These are phyloP conservation scores for Steinernema carpocapsae DNA, from an alignment of 2,888 invertebrate species.

Conservation along the genomic window DNA sequence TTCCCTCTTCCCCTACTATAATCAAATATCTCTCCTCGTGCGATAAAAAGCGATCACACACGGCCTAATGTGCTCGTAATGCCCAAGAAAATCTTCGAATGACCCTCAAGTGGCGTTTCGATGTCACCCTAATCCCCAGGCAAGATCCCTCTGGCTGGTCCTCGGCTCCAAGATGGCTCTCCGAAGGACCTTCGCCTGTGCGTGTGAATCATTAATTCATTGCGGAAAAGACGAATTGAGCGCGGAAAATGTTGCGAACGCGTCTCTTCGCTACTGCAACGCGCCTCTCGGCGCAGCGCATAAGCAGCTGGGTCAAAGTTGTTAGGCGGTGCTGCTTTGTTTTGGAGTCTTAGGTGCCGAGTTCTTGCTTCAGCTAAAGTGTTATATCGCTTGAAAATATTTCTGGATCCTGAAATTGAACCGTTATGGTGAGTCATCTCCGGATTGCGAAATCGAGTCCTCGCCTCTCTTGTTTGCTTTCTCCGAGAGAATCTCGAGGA, in stretches of 20 bases:
- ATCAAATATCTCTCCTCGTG: neutral
- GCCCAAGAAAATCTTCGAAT: constrained; percentile 1
- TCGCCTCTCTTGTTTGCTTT: no score
- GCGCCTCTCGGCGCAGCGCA: no score
- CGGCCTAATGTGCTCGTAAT: constrained; percentile 14
- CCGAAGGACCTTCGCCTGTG: constrained; percentile 3
- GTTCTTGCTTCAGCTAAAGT: no score
- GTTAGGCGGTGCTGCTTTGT: no score
- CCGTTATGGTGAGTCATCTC: no score
- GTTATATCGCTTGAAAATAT: no score
- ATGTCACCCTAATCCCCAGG: neutral
- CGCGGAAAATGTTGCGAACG: constrained; percentile 21
- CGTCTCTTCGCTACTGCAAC: neutral
- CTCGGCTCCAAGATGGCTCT: neutral
- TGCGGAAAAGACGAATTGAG: constrained; percentile 5
- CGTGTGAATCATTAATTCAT: constrained; percentile 34
- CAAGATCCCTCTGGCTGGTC: neutral
- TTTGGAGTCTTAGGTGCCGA: no score
- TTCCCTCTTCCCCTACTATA: neutral
- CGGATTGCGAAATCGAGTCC: no score
- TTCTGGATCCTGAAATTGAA: no score
- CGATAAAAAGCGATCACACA: neutral
- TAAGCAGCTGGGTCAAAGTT: no score
- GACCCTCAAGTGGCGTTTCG: constrained; percentile 25
- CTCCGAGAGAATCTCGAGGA: no score